These are phyloP conservation scores for Beroe ovata DNA, from an alignment of 37 sponge, comb jelly and placozoan genomes.

Conservation along the genomic window DNA sequence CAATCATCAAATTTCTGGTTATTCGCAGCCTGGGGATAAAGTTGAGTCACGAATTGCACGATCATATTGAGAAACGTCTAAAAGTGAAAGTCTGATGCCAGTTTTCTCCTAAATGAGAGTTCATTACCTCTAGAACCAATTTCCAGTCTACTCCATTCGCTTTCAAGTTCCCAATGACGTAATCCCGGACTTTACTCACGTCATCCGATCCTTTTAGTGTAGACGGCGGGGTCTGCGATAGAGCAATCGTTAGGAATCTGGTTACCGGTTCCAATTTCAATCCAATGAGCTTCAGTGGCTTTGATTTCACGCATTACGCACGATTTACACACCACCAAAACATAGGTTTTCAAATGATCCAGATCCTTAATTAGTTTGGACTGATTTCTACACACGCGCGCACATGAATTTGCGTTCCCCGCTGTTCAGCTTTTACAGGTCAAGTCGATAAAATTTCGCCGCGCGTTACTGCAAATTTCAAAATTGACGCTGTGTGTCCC, in stretches of 20 bases:
- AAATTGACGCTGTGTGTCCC: slow-evolving; percentile 27
- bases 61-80: too few relatives aligned
- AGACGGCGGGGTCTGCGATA: neutral
- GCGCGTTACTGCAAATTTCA: slow-evolving; percentile 34
- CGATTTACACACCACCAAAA: too few relatives aligned
- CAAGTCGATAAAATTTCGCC: neutral
- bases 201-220: neutral
- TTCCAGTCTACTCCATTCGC: slow-evolving; percentile 41
- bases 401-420: neutral
- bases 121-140: slow-evolving; percentile 45
- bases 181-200: slow-evolving; percentile 8
- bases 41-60: too few relatives aligned
- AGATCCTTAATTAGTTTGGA: too few relatives aligned
- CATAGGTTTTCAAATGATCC: too few relatives aligned
- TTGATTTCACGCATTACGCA: too few relatives aligned
- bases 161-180: slow-evolving; percentile 40
- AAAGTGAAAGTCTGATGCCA: too few relatives aligned
- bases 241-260: too few relatives aligned
- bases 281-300: too few relatives aligned
- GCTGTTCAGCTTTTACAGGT: neutral
- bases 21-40: slow-evolving; percentile 65
- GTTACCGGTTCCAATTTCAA: too few relatives aligned
- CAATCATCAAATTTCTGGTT: slow-evolving; percentile 44
- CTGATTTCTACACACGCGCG: neutral
- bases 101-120: too few relatives aligned